Evolutionary conservation across 2,888 invertebrate species (phyloP).

Genomic region (Erebia epiphron): DNA sequence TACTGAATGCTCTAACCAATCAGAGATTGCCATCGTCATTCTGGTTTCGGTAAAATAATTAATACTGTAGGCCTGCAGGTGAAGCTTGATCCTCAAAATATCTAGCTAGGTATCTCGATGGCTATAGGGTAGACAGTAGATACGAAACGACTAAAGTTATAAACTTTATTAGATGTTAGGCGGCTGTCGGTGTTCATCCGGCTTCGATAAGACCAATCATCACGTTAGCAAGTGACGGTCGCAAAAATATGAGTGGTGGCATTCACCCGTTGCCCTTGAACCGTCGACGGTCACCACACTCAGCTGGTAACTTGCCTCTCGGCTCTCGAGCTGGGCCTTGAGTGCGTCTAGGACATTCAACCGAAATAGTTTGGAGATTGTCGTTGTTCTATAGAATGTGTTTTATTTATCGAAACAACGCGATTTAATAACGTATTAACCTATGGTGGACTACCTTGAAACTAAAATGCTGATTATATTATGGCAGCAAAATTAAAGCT

Average conservation of each 20-base stretch:
- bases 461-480: background rate
- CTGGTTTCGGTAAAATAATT: too few relatives aligned
- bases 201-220: constrained; percentile 65
- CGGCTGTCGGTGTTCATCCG: constrained; percentile 63
- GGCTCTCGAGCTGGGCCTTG: constrained; percentile 65
- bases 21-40: too few relatives aligned
- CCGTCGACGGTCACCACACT: constrained; percentile 69
- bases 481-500: too few relatives aligned
- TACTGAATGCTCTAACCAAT: too few relatives aligned
- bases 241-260: constrained; percentile 74
- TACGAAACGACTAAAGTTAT: constrained; percentile 17
- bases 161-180: constrained; percentile 53
- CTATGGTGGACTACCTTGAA: constrained; percentile 3
- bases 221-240: constrained; percentile 60
- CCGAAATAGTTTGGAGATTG: constrained; percentile 54
- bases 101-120: background rate
- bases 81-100: too few relatives aligned
- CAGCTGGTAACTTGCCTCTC: constrained; percentile 60
- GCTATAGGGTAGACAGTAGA: too few relatives aligned
- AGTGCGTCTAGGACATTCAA: constrained; percentile 72
- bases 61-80: too few relatives aligned
- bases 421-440: background rate
- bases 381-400: constrained; percentile 19
- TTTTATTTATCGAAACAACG: constrained; percentile 6
- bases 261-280: constrained; percentile 80